A percentile compares a stretch with the other conserved stretches of the same genome.
phyloP scores from a whole-genome alignment of 2,888 invertebrate species.

The Cryptus armator region DNA sequence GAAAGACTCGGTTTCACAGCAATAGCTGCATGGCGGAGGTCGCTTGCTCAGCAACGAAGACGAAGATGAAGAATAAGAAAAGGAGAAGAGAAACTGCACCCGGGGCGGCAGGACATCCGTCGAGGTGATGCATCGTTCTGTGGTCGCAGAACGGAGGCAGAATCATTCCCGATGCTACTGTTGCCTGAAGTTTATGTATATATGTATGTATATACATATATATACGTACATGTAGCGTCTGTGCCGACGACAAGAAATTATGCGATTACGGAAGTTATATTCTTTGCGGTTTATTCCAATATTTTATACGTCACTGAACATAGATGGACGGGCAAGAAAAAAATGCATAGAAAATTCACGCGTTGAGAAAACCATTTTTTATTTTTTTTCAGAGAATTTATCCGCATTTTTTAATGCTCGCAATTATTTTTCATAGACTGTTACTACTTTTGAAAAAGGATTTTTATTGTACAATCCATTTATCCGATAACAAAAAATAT shows the following conservation, averaged over 20 bases:
- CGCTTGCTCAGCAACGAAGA: conserved; percentile 51
- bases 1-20: conserved; percentile 23
- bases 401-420: too few relatives aligned
- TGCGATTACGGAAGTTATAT: conserved; percentile 67
- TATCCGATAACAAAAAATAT: background rate
- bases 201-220: conserved; percentile 11
- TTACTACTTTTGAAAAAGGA: background rate
- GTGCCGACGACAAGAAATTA: conserved; percentile 60
- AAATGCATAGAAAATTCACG: background rate
- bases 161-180: conserved; percentile 31
- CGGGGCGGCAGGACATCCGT: conserved; percentile 73
- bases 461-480: background rate
- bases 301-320: conserved; percentile 53
- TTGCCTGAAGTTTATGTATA: conserved; percentile 22
- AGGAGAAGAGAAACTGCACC: conserved; percentile 46
- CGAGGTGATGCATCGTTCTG: conserved; percentile 74
- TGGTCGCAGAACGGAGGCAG: conserved; percentile 37
- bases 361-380: too few relatives aligned
- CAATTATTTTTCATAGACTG: too few relatives aligned
- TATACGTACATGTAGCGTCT: background rate
- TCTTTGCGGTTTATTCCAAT: conserved; percentile 54
- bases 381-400: too few relatives aligned
- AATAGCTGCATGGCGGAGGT: conserved; percentile 31
- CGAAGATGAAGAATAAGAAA: conserved; percentile 62
- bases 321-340: background rate